Conservation (phyloP, 2,888 invertebrate genomes). For the Lissonota sp. region DNA sequence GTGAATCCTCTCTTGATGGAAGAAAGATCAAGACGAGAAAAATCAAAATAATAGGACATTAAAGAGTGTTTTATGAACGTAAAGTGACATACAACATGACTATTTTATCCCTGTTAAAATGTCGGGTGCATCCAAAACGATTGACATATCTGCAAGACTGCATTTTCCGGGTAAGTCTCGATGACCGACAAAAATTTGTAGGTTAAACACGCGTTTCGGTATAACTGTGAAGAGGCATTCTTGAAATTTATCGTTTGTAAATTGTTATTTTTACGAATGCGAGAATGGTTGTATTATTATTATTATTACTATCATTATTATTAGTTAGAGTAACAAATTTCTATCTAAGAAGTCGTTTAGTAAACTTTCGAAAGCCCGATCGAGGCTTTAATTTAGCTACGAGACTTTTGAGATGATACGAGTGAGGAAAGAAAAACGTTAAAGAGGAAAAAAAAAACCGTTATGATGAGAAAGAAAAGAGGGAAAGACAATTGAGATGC, state of each 20-base stretch:
- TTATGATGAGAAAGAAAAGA: background rate
- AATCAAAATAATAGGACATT: no score
- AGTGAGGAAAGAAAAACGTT: conserved; percentile 20
- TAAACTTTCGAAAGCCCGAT: conserved; percentile 72
- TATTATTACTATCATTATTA: conserved; percentile 61
- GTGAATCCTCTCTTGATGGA: no score
- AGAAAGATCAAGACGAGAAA: no score
- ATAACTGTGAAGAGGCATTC: background rate
- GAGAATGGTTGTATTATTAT: background rate
- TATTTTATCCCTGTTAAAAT: conserved; percentile 64
- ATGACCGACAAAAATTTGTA: conserved; percentile 48
- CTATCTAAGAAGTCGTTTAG: conserved; percentile 72
- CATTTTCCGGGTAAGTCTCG: conserved; percentile 69
- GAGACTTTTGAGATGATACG: conserved; percentile 59
- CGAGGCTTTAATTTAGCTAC: conserved; percentile 73
- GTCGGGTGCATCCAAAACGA: conserved; percentile 54
- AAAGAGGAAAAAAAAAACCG: conserved; percentile 27
- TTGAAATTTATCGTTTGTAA: background rate
- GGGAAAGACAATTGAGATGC: background rate
- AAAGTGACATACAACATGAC: no score
- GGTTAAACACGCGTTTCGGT: conserved; percentile 31
- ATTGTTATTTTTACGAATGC: background rate
- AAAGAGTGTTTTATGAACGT: no score
- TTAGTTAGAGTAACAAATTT: conserved; percentile 79
- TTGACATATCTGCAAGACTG: conserved; percentile 64